A percentile compares a stretch with the other conserved stretches of the same genome.
Conservation (phyloP, 2,797 vertebrate genomes). For the Capromys pilorides region DNA sequence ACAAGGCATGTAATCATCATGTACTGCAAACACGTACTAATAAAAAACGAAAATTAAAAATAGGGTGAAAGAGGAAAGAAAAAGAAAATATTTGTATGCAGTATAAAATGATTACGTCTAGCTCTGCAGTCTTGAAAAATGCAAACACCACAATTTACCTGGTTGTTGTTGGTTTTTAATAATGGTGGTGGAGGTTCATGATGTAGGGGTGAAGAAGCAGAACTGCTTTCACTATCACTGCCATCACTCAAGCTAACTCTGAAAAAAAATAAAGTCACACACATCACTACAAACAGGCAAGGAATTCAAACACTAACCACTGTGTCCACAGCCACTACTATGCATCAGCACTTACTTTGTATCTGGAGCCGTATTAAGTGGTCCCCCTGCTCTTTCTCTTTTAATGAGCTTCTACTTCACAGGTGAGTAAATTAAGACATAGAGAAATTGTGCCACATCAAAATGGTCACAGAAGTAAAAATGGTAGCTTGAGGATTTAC, state of each 20-base stretch:
- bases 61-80: not conserved
- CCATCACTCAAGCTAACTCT: conserved; percentile 97
- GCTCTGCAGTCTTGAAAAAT: not conserved
- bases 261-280: conserved; percentile 25
- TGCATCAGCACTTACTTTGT: not conserved
- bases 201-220: conserved; percentile 88
- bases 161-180: conserved; percentile 93
- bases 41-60: not conserved
- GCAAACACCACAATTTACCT: conserved; percentile 87
- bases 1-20: not conserved
- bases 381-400: not conserved
- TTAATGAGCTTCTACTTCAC: not conserved
- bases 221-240: conserved; percentile 95
- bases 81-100: not conserved
- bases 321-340: not conserved
- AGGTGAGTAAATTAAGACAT: conserved; percentile 1
- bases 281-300: not conserved
- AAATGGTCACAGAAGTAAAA: not conserved
- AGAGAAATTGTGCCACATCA: not conserved
- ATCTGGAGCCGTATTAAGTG: not conserved
- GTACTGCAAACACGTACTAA: not conserved
- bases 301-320: not conserved
- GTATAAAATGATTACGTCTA: not conserved
- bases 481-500: not conserved
- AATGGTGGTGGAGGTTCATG: conserved; percentile 90